Conservation (phyloP, 1,140 invertebrate species). For the Philopotamus ludificatus region DNA sequence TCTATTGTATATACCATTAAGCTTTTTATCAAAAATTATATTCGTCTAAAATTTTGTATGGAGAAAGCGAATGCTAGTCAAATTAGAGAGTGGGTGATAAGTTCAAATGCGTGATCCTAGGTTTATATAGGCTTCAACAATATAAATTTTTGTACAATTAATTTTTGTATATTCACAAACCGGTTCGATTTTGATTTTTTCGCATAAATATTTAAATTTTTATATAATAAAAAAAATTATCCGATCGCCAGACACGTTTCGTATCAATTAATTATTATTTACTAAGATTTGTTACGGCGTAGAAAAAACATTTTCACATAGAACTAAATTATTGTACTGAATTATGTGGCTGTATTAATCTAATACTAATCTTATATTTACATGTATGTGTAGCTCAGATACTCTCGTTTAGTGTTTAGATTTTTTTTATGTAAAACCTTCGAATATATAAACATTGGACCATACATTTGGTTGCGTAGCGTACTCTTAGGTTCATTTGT, state of each 20-base stretch:
- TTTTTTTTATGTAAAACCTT: conserved; percentile 1
- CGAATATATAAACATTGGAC: not conserved
- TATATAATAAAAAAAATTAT: too few relatives aligned
- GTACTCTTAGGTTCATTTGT: not conserved
- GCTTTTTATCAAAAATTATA: too few relatives aligned
- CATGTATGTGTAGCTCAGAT: not conserved
- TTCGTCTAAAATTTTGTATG: too few relatives aligned
- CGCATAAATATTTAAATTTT: too few relatives aligned
- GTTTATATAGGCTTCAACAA: not conserved
- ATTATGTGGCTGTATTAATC: conserved; percentile 41
- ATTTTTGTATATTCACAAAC: too few relatives aligned
- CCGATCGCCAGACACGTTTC: not conserved
- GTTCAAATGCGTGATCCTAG: conserved; percentile 1
- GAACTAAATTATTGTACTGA: conserved; percentile 41
- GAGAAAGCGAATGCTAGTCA: not conserved
- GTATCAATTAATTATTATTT: not conserved
- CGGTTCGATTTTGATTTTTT: too few relatives aligned
- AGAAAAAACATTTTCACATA: conserved; percentile 37
- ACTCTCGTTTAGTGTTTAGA: conserved; percentile 4
- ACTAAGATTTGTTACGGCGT: not conserved
- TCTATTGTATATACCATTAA: too few relatives aligned
- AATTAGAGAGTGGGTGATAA: not conserved
- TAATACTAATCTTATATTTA: conserved; percentile 23
- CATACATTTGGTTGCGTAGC: conserved; percentile 9
- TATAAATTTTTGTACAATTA: too few relatives aligned